Conservation (phyloP, 2,797 vertebrate genomes). For the Spinus olivaceus region DNA sequence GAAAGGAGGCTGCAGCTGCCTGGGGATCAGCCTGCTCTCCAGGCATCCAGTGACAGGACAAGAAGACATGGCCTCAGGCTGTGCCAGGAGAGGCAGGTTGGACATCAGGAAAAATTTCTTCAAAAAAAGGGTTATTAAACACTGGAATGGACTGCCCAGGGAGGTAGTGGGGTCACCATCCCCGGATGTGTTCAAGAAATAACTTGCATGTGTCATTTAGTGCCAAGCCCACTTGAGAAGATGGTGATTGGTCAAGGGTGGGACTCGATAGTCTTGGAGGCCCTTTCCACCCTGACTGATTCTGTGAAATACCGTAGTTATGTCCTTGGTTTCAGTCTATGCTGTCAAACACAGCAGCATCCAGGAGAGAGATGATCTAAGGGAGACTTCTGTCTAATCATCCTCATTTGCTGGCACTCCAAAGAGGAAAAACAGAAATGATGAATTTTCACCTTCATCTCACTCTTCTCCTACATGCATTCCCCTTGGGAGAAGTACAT, state of each 20-base stretch:
- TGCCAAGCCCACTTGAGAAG: neutral
- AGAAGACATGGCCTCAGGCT: neutral
- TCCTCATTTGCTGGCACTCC: neutral
- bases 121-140: neutral
- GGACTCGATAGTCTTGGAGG: fast-evolving
- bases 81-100: neutral
- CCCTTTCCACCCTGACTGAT: neutral
- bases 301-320: neutral
- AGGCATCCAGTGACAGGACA: fast-evolving
- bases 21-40: neutral
- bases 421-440: neutral
- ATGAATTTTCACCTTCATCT: neutral
- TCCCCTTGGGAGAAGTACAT: neutral
- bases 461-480: neutral
- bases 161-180: neutral
- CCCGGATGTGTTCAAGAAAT: neutral
- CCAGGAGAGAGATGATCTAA: neutral
- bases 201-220: neutral
- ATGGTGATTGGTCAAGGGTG: neutral
- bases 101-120: neutral
- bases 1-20: neutral
- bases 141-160: neutral
- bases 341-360: neutral
- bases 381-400: neutral
- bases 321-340: neutral